phyloP scores from a whole-genome alignment of 2,113 vertebrate genomes.

The Mormoops blainvillei region DNA sequence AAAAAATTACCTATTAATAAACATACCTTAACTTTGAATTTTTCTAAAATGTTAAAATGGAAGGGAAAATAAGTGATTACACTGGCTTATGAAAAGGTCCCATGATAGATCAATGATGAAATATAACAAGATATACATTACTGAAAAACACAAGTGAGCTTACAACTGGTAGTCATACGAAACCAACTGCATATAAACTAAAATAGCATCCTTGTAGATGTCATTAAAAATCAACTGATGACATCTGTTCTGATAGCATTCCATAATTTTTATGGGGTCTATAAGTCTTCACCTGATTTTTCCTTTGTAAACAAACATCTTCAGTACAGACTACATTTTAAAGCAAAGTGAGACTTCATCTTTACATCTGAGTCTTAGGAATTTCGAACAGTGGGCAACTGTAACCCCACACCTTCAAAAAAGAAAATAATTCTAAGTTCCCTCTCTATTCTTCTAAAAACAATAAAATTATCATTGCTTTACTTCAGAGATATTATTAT shows the following conservation, averaged over 20 bases:
- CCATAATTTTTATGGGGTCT: neutral
- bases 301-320: slow-evolving; percentile 25
- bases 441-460: slow-evolving; percentile 10
- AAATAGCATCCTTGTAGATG: neutral
- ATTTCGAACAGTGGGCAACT: neutral
- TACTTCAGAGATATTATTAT: slow-evolving; percentile 5
- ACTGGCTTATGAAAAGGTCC: neutral
- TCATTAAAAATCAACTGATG: neutral
- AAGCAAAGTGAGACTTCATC: neutral
- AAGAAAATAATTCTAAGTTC: slow-evolving; percentile 3
- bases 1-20: slow-evolving; percentile 39
- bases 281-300: neutral
- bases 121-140: neutral
- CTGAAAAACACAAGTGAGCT: neutral
- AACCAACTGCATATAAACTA: neutral
- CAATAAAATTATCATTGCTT: neutral
- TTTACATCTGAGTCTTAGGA: neutral
- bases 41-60: slow-evolving; percentile 12
- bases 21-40: neutral
- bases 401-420: neutral
- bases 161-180: neutral
- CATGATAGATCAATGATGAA: neutral
- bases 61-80: slow-evolving; percentile 15
- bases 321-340: neutral
- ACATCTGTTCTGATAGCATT: neutral